A percentile compares a stretch with the other conserved stretches of the same genome.
phyloP scores from a whole-genome alignment of 2,797 vertebrate species.

The Micropoecilia bifurca region DNA sequence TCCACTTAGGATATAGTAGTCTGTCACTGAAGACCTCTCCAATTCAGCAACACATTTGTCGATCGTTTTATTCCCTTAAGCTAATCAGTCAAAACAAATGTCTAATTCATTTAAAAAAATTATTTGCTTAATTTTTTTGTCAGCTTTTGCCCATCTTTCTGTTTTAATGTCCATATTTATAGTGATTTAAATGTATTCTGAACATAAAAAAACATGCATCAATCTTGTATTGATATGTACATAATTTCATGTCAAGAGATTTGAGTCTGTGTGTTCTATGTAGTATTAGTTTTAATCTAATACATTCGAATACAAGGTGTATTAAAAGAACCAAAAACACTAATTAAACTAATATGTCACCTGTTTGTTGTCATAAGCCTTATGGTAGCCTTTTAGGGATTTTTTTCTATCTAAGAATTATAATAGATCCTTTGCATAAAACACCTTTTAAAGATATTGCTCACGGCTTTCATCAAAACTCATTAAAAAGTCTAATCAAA shows the following conservation, averaged over 20 bases:
- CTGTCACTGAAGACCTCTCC: not conserved
- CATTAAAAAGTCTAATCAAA: conserved; percentile 76
- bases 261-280: not conserved
- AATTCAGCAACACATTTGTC: not conserved
- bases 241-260: not conserved
- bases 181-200: not conserved
- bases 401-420: conserved; percentile 33
- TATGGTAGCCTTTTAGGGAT: conserved; percentile 31
- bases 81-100: not conserved
- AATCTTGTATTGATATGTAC: not conserved
- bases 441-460: conserved; percentile 54
- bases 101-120: not conserved
- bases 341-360: conserved; percentile 29
- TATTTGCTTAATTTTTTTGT: not conserved
- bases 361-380: conserved; percentile 19
- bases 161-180: not conserved
- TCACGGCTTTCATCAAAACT: conserved; percentile 63
- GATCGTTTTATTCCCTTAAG: not conserved
- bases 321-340: conserved; percentile 4
- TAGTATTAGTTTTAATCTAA: not conserved
- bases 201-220: not conserved
- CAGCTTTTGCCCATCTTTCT: not conserved
- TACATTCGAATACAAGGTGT: not conserved
- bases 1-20: not conserved
- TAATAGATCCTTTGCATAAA: conserved; percentile 45